Conservation (phyloP, 2,797 vertebrate species). For the Ptychobarbus kaznakovi region DNA sequence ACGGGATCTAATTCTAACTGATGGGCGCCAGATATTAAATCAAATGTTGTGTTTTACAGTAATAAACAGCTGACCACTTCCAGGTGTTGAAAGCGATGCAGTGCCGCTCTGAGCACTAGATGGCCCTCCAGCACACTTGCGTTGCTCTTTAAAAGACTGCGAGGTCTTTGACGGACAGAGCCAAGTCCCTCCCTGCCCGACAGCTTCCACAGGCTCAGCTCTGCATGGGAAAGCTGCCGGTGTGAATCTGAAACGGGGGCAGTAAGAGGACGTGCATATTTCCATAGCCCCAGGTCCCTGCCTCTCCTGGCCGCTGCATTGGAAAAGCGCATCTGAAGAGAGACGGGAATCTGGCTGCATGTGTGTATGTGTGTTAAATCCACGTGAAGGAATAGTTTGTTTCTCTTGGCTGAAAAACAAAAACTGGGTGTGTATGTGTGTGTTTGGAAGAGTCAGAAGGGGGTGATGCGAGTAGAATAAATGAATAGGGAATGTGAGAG, state of each 20-base stretch:
- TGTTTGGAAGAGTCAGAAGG: slow-evolving; percentile 15
- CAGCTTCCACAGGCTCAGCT: slow-evolving; percentile 39
- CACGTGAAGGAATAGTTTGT: slow-evolving; percentile 1
- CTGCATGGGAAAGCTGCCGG: slow-evolving; percentile 50
- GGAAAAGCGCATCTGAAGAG: slow-evolving; percentile 41
- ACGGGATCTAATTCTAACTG: background rate
- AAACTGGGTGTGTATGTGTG: slow-evolving; percentile 24
- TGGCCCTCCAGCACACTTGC: slow-evolving; percentile 18
- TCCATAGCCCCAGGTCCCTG: slow-evolving; percentile 30
- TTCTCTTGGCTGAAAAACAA: too few species aligned
- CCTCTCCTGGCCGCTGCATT: slow-evolving; percentile 5
- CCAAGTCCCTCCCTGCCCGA: slow-evolving; percentile 32
- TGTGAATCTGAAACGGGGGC: slow-evolving; percentile 41
- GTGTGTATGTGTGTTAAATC: slow-evolving; percentile 39
- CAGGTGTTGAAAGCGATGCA: background rate
- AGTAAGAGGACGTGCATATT: slow-evolving; percentile 44
- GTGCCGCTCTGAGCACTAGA: slow-evolving; percentile 21
- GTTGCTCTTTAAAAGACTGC: background rate
- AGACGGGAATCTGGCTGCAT: slow-evolving; percentile 46
- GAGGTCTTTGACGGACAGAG: slow-evolving; percentile 13
- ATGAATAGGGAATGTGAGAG: background rate
- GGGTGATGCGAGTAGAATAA: slow-evolving; percentile 1
- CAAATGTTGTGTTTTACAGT: background rate
- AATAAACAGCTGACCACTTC: background rate
- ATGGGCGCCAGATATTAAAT: slow-evolving; percentile 9